phyloP scores from a whole-genome alignment of 2,797 vertebrate genomes.

The Falco cherrug region DNA sequence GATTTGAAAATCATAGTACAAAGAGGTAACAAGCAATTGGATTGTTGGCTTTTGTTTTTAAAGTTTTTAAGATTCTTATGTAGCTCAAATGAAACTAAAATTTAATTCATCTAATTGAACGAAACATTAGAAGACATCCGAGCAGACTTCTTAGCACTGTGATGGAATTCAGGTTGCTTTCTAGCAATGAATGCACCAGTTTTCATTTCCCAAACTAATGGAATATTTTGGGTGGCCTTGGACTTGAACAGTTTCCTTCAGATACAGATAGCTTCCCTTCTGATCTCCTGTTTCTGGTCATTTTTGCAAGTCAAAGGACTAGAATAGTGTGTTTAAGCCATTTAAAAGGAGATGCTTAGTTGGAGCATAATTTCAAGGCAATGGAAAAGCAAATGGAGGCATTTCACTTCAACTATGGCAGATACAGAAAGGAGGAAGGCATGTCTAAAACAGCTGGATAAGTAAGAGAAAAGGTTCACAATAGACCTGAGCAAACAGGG shows the following conservation, averaged over 20 bases:
- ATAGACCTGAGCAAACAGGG: neutral
- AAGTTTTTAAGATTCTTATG: neutral
- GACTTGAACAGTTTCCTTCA: neutral
- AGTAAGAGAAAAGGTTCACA: neutral
- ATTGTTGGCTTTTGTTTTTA: neutral
- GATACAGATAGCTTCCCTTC: neutral
- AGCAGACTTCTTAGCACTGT: neutral
- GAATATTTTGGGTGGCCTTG: neutral
- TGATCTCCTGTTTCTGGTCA: neutral
- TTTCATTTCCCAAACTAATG: neutral
- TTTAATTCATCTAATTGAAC: neutral
- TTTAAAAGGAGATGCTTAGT: neutral
- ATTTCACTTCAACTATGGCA: neutral
- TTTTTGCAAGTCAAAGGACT: neutral
- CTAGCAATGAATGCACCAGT: neutral
- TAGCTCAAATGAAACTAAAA: neutral
- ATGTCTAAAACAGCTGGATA: neutral
- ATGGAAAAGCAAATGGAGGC: rapidly evolving
- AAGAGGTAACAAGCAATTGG: neutral
- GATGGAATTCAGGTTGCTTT: neutral
- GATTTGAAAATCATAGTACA: neutral
- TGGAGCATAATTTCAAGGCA: neutral
- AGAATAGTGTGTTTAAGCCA: neutral
- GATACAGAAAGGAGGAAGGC: neutral
- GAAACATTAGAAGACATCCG: neutral